Evolutionary conservation across 1,140 invertebrate species (phyloP), one percentile per base, ranked within the genome.

Genomic region (Galleria mellonella): DNA sequence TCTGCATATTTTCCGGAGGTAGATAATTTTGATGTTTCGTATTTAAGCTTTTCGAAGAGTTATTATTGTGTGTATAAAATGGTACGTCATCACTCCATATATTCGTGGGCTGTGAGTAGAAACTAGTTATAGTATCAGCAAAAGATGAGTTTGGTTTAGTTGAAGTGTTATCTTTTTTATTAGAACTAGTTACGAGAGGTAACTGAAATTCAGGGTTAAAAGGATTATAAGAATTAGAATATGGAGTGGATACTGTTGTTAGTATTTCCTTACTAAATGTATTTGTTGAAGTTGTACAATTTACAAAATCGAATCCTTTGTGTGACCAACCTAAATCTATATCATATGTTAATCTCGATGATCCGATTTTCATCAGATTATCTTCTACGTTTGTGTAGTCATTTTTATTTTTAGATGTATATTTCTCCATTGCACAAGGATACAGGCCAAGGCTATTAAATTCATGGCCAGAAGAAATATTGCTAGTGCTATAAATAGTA

Each of bases 311-410:
- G 17, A 83, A 76, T 33, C 78, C 58, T 69, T 85, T 85, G 52
- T 85, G 82, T 7, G 82, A 82, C 81, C 78, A 85, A 14, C 82
- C 82, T 12, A 85, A 54, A 55, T 85, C 82, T 46, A 85, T 83
- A 53, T 85, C 82, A 29, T 85, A 85, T 10, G 82, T 83, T 60
- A 85, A 53, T 51, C 82, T 65, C 7, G 81, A 77, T n/a, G 76
- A 72, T 9, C 74, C 77, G 37, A 81, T 78, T 55, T 85, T 85
- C 75, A 85, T 85, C 27, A 85, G 49, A 45, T 77, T 81, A 32
- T 85, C 82, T 32, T 85, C 82, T 14, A 81, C 64, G 59, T 72
- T 82, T 28, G 63, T 46, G 53, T 56, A 83, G 36, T 85, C 76
- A 17, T 65, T 43, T 68, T 85, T 84, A 43, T 62, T 82, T 75